Base-by-base conservation (phyloP, 2,888 invertebrate genomes). In the Leucophenga montana region DNA sequence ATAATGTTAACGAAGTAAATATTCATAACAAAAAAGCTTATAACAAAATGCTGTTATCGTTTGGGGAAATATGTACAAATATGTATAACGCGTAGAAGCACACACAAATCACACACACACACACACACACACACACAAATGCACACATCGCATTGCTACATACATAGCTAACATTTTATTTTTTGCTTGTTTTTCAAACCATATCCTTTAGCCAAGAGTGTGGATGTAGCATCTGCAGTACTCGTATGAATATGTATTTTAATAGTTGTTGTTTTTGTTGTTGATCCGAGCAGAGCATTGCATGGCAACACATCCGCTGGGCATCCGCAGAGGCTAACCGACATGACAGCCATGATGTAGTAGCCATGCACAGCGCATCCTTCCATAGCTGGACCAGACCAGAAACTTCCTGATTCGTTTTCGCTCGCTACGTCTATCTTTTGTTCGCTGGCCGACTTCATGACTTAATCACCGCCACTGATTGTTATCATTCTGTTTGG, bases 381-480 rank as follows among this genome's bases (percentile, higher is more conserved):
- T 44, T 44, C 31, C 22, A n/a, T 59, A 6, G 39, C n/a, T 16
- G 31, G 33, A 14, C 16, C 18, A 16, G 16, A n/a, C 6, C 50
- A 50, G 16, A 50, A 14, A 6, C 50, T 18, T 50, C 18, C 50
- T 50, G 16, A 16, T 50, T 50, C 16, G 18, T n/a, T 50, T 50
- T 18, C 20, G 22, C 14, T 22, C 18, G 27, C 27, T 56, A 5
- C n/a, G 59, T 11, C 33, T 59, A 6, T 33, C 27, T 33, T 59
- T n/a, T 59, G 31, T 33, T 33, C 1, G 8, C 13, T 59, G 3
- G 11, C 18, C n/a, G 44, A 71, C 54, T 65, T 66, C 70, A 75
- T 73, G 76, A 75, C 75, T 77, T 77, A 78, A 78, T 76, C 76
- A 75, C 71, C 70, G 72, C 71, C 68, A 71, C 70, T 73, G 69